phyloP scores from a whole-genome alignment of 2,888 invertebrate genomes.

The Polymixis lichenea region DNA sequence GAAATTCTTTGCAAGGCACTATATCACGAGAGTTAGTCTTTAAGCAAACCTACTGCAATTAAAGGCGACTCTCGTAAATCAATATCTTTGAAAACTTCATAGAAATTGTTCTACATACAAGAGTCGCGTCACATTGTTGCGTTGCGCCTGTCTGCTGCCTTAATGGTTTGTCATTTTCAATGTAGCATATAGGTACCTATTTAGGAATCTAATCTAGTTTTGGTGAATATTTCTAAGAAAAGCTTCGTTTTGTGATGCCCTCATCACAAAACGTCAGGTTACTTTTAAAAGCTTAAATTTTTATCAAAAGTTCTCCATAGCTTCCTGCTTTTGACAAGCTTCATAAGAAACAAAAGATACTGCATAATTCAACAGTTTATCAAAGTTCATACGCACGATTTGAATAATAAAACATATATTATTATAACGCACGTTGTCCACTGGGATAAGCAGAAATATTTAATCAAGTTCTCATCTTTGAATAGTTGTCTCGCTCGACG shows the following conservation, averaged over 20 bases:
- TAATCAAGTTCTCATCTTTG: slow-evolving; percentile 50
- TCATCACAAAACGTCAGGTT: too few relatives aligned
- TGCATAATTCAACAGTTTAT: slow-evolving; percentile 51
- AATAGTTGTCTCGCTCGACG: slow-evolving; percentile 33
- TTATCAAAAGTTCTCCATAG: background rate
- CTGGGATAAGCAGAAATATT: slow-evolving; percentile 45
- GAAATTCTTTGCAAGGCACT: background rate
- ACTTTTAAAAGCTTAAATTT: background rate
- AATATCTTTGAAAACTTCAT: too few relatives aligned
- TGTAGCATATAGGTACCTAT: background rate
- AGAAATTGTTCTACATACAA: too few relatives aligned
- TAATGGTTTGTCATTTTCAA: background rate
- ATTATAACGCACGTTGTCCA: slow-evolving; percentile 23
- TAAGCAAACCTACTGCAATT: too few relatives aligned
- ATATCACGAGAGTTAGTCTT: too few relatives aligned
- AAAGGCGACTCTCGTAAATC: too few relatives aligned
- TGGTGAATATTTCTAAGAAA: too few relatives aligned
- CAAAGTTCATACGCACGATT: slow-evolving; percentile 49
- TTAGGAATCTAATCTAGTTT: background rate
- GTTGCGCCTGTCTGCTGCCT: too few relatives aligned
- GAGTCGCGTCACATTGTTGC: too few relatives aligned
- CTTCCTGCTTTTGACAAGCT: background rate
- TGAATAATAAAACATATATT: slow-evolving; percentile 44
- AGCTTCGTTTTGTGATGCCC: too few relatives aligned
- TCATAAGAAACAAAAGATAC: slow-evolving; percentile 28